phyloP scores from a whole-genome alignment of 2,113 vertebrate species.

The Eretmodus cyanostictus region DNA sequence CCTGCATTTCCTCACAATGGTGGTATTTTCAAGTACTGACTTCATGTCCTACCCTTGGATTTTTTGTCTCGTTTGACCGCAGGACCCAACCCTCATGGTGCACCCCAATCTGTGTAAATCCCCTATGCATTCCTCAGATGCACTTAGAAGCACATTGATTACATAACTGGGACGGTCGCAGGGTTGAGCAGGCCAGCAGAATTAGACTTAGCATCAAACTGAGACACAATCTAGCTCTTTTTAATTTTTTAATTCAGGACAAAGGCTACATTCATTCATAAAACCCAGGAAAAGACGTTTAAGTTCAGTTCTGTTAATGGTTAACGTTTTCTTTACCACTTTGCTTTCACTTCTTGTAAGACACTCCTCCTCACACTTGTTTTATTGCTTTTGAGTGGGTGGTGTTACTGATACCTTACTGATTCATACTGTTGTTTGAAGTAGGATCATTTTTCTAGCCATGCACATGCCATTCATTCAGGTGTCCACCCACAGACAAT shows the following conservation, averaged over 20 bases:
- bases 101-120: constrained; percentile 55
- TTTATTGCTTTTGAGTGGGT: constrained; percentile 69
- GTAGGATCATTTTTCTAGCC: constrained; percentile 69
- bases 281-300: not conserved
- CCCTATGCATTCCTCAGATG: constrained; percentile 41
- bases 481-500: constrained; percentile 55
- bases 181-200: not conserved
- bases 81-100: constrained; percentile 2
- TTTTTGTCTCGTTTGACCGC: constrained; percentile 45
- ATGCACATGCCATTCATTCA: constrained; percentile 57
- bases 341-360: constrained; percentile 38
- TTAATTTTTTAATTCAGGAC: constrained; percentile 25
- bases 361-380: constrained; percentile 38
- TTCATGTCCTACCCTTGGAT: constrained; percentile 55
- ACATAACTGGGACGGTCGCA: constrained; percentile 18
- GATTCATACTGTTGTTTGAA: constrained; percentile 69
- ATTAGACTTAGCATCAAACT: not conserved
- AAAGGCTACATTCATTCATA: constrained; percentile 37
- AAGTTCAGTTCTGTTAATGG: constrained; percentile 28
- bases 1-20: constrained; percentile 32
- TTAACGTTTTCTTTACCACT: not conserved
- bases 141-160: constrained; percentile 23
- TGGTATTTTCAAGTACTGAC: constrained; percentile 52
- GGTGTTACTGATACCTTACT: constrained; percentile 66
- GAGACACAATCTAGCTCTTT: not conserved